Base-by-base conservation (phyloP, 2,113 vertebrate species). In the Cryptomyrus ogoouensis region DNA sequence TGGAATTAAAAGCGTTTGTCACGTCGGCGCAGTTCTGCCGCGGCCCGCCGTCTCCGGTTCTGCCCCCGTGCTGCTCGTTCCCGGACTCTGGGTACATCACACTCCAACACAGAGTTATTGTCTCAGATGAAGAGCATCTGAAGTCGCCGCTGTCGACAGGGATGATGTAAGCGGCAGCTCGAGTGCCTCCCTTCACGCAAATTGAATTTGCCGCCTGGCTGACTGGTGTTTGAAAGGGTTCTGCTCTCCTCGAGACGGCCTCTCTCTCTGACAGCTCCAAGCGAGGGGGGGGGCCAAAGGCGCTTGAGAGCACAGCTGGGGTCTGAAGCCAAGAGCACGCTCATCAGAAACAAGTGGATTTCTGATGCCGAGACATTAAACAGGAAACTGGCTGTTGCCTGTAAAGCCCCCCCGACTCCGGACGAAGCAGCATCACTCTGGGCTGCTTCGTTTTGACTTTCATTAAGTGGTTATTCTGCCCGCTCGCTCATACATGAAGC, bases 181-280 rank as follows among this genome's bases (percentile, higher is more conserved):
- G 7, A 87, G 66, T 52, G 70, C 17, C 27, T 83, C 88, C 88
- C 49, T 89, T 83, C 80, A 31, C 49, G 27, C 47, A 89, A 83
- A 89, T 89, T 49, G 44, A 89, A 80, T 89, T 89, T 89, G 66
- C 66, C 77, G 66, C 62, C 21, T 89, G 77, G 53, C 50, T 58
- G 77, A 21, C 27, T 89, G 50, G 44, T 84, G 39, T 83, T 85
- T 89, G 35, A 89, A 83, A 80, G 70, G 74, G 77, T 83, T 84
- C 83, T 49, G 49, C 88, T 56, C 88, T 83, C 74, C 47, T 31
- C 31, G 27, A 58, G 19, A 62, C 8, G 19, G 62, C 62, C n/a
- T 77, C 74, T 27, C 27, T n/a, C 74, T 39, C 50, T n/a, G 50
- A 53, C 52, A 39, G 88, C 70, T n/a, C 17, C 1, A 47, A 12